Percentiles rank a stretch among this genome's conserved stretches.
These are phyloP conservation scores for Gopherus flavomarginatus DNA, from an alignment of 2,113 vertebrate genomes.

Conservation along the genomic window DNA sequence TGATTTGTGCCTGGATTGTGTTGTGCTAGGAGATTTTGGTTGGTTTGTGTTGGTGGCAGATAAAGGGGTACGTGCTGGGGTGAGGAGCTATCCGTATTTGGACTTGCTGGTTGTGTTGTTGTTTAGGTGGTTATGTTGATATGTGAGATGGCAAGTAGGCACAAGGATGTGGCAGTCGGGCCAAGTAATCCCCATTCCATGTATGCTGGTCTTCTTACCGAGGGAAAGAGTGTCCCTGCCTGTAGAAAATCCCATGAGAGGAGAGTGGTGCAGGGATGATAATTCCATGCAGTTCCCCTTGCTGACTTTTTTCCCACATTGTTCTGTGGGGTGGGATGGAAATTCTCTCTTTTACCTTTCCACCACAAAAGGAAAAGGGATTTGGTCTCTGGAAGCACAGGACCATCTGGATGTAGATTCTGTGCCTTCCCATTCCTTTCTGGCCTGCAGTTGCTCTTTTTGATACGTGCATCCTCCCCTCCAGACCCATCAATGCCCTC, in stretches of 20 bases:
- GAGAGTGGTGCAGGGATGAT: background rate
- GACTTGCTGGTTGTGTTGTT: too few species aligned
- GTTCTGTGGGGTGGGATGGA: background rate
- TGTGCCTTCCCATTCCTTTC: background rate
- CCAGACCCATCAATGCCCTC: background rate
- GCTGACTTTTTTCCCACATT: background rate
- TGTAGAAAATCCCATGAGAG: background rate
- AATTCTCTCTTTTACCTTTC: background rate
- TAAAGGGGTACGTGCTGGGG: too few species aligned
- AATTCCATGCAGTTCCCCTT: background rate
- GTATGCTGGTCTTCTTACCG: background rate
- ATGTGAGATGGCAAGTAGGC: too few species aligned
- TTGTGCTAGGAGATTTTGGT: too few species aligned
- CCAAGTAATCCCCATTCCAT: background rate
- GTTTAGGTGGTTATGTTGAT: too few species aligned
- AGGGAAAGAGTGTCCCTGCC: background rate
- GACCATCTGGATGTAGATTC: background rate
- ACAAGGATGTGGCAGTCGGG: too few species aligned
- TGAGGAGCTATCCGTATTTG: too few species aligned
- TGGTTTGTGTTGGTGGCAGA: too few species aligned
- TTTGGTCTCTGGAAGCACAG: background rate
- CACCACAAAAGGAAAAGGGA: background rate
- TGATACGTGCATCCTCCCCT: background rate
- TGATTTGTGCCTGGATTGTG: too few species aligned
- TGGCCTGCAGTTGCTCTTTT: background rate